phyloP scores from a whole-genome alignment of 2,113 vertebrate species.

The Bubo blakistoni region DNA sequence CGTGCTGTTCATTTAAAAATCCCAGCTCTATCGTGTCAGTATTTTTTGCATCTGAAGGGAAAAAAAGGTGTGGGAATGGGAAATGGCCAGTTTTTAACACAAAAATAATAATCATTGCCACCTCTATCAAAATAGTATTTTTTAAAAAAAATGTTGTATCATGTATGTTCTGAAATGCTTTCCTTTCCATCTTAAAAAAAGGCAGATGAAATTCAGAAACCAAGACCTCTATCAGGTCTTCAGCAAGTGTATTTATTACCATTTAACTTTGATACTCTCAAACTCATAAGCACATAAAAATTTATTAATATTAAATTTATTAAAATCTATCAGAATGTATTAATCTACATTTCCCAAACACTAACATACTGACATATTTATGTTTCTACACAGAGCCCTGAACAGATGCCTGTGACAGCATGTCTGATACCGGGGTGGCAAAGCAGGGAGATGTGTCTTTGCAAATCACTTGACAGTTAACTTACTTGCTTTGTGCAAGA shows the following conservation, averaged over 20 bases:
- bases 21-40: neutral
- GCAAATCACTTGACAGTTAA: neutral
- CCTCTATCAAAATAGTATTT: neutral
- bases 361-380: neutral
- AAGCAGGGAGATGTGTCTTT: neutral
- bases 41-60: neutral
- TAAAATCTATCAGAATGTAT: neutral
- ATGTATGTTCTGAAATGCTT: neutral
- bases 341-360: neutral
- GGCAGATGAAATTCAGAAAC: neutral
- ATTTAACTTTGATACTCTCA: neutral
- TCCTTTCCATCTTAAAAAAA: neutral
- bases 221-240: neutral
- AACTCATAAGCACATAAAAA: neutral
- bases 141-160: neutral
- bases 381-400: neutral
- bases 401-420: neutral
- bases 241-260: neutral
- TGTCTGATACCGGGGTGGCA: neutral
- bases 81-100: neutral
- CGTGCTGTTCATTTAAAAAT: neutral
- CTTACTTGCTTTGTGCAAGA: fast-evolving
- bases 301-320: neutral
- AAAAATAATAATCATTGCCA: neutral
- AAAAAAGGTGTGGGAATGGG: neutral